Conservation (phyloP, 2,888 invertebrate species). For the Furcula furcula region DNA sequence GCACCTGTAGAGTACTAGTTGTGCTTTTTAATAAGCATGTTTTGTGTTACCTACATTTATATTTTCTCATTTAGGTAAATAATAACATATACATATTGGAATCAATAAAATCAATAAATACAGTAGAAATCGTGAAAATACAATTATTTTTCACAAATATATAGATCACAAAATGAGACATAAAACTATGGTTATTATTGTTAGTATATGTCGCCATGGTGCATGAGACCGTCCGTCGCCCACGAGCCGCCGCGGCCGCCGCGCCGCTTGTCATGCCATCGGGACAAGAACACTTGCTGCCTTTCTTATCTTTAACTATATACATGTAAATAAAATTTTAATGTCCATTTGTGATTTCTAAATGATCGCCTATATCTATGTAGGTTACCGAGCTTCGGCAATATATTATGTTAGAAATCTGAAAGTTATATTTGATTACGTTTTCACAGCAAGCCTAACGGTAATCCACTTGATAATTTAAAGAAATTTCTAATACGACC, state of each 20-base stretch:
- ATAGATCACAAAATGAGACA: constrained; percentile 22
- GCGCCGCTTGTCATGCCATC: background rate
- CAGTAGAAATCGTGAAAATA: constrained; percentile 26
- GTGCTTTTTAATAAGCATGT: too few relatives aligned
- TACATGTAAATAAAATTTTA: background rate
- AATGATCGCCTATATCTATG: background rate
- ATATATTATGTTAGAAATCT: too few relatives aligned
- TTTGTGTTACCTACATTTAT: too few relatives aligned
- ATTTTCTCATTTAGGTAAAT: too few relatives aligned
- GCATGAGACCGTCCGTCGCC: constrained; percentile 13
- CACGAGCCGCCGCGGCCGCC: constrained; percentile 3
- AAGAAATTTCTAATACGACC: too few relatives aligned
- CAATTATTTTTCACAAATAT: constrained; percentile 29
- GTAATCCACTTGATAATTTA: too few relatives aligned
- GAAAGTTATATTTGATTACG: too few relatives aligned
- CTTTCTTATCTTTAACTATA: background rate
- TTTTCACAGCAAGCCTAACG: too few relatives aligned
- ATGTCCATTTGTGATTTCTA: constrained; percentile 1
- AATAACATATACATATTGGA: constrained; percentile 8
- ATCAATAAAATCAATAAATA: constrained; percentile 15
- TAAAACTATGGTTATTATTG: constrained; percentile 12
- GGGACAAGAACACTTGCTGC: background rate
- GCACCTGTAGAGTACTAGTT: too few relatives aligned
- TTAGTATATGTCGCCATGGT: constrained; percentile 12
- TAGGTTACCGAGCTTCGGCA: too few relatives aligned